Evolutionary conservation across 2,113 vertebrate species (phyloP), one percentile per base, ranked within the genome.

Genomic region (Phyllostomus hastatus): DNA sequence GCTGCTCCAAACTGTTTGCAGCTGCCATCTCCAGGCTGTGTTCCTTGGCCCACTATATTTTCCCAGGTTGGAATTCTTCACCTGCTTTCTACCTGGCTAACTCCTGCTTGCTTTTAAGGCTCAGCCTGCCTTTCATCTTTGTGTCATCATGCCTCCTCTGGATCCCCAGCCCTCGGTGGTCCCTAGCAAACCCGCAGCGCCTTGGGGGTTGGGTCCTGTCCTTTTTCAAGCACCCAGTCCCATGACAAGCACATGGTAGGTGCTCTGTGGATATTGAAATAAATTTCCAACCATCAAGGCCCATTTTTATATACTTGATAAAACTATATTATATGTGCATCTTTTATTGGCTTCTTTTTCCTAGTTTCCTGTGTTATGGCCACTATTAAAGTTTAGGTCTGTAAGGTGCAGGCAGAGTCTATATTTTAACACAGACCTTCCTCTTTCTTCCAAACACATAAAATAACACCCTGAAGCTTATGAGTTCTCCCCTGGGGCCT

Each of bases 271-370:
- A 61, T 80, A 22, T 50, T 72, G 92, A 59, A 57, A 72, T 75
- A 12, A 57, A 46, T 85, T 94, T 66, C 85, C 38, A 90, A 90
- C 50, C 48, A 76, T 61, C 31, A 67, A 85, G 50, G 59, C 4
- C 48, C 54, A 59, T 81, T 88, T 86, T 59, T 85, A 59, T 50
- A 70, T 28, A 50, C 38, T 11, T 83, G 16, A 84, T 81, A 41
- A 75, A 93, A 85, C 57, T 66, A 20, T 59, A 50, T 28, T n/a
- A 2, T 73, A 15, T 7, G 50, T 76, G n/a, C 6, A 46, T 66
- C 57, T 26, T 83, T 80, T 72, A 72, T 48, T 67, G 54, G 46
- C 94, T 82, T 89, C 41, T 26, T 86, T 69, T 95, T 69, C 41
- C 41, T 61, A 16, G 41, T 67, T 81, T 96, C 43, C 15, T 82